Evolutionary conservation across 1,140 invertebrate species (phyloP), one percentile per base, ranked within the genome.

Genomic region (Leptinotarsa undecemlineata): DNA sequence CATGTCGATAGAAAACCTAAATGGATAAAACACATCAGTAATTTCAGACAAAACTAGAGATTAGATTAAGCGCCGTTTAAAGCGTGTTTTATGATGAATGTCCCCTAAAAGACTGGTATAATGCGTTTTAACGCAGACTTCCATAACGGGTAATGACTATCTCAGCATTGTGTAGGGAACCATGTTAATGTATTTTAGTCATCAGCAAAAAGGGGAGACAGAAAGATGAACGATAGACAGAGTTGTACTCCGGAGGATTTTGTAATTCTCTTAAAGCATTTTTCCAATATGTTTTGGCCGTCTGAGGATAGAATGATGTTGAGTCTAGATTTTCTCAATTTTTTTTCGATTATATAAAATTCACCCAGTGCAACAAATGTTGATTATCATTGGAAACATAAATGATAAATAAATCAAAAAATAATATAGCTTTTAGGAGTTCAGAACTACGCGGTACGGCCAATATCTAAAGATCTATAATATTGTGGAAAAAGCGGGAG

Each of bases 101-200:
- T 77, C 75, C 79, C 79, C 78, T 78, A 76, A 78, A 77, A 76
- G 78, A 77, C 76, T 79, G 74, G 76, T 76, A 76, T 81, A 81
- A 79, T 81, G 75, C 78, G 74, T 78, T 80, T 80, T 79, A 79
- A 80, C 78, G 75, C 76, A 72, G 80, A 78, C 80, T 79, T 81
- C 79, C 80, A 81, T 81, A 77, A 79, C 80, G 78, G 78, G 77
- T 81, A 81, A 81, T 81, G 76, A 81, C 80, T 77, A 73, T 75
- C 80, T 78, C 76, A 77, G 77, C 74, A 77, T 81, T 80, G 72
- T 79, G 77, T 72, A 76, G 76, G 78, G 76, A 78, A 77, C 75
- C 78, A 81, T 81, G 78, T 80, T 81, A 80, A 81, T 81, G 79
- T 78, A 79, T 79, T 81, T 81, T 77, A 75, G 76, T 79, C 80